Evolutionary conservation across 2,888 invertebrate species (phyloP), one percentile per base, ranked within the genome.

Genomic region (Chloroclysta siterata): DNA sequence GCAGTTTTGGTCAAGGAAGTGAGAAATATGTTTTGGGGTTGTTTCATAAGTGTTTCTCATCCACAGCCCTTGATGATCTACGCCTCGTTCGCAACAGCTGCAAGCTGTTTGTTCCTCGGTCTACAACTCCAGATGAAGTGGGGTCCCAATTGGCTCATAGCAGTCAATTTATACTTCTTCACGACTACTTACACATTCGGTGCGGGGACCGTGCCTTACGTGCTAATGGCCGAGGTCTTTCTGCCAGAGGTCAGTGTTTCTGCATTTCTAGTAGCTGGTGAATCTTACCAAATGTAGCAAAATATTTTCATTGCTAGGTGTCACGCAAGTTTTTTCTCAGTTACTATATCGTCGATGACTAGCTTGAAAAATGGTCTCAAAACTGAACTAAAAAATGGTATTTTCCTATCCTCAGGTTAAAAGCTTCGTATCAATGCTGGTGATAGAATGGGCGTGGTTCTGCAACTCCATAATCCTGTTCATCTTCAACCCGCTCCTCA

Each of bases 381-480:
- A 1, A 15, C 33, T 33, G 33, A 33, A 33, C 33, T 33, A 5
- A 7, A 33, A 1, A 4, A 33, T 2, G 22, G 22, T 22, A 8
- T 48, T 22, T 44, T 14, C 60, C 29, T 10, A 22, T 60, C 70
- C 72, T 0, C 80, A 88, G 87, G 75, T 88, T 0, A 84, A 82
- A 47, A 85, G 84, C 57, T 70, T 83, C 36, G 73, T 82, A 41
- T 76, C 81, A 5, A 84, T 84, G 82, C 33, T 87, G 17, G 73
- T 83, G 0, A 59, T 85, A 0, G 87, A 88, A 54, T 87, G 84
- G 83, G 72, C 76, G 0, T 87, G 86, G 80, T 64, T 88, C 6
- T 83, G 84, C 75, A 83, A 81, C 70, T 88, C 83, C 53, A 51
- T 84, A 0, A 76, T 85, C 14, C 79, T 88, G 4, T 82, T 84